A percentile compares a stretch with the other conserved stretches of the same genome.
Evolutionary conservation across 2,113 vertebrate species (phyloP).

Genomic region (Sakesphorus luctuosus): DNA sequence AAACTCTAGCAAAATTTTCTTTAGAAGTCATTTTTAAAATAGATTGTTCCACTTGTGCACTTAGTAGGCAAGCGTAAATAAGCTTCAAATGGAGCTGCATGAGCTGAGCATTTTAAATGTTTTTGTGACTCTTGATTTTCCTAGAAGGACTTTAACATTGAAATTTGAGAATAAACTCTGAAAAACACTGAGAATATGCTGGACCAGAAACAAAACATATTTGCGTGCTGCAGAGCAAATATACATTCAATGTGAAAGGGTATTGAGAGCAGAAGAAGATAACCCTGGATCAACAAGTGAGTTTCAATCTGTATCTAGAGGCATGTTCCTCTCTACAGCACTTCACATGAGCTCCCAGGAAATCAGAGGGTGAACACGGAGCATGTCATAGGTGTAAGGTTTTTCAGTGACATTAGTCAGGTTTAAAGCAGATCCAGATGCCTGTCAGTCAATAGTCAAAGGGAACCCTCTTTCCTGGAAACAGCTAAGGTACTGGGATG

Average conservation of each 20-base stretch:
- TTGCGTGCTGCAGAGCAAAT: not conserved
- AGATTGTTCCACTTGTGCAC: not conserved
- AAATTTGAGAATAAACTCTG: not conserved
- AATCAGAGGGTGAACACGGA: not conserved
- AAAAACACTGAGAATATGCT: not conserved
- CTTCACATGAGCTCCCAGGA: not conserved
- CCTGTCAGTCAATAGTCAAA: conserved; percentile 22
- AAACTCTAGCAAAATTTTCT: not conserved
- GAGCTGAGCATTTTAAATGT: not conserved
- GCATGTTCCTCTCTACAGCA: not conserved
- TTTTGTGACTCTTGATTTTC: not conserved
- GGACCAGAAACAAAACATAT: not conserved
- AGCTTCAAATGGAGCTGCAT: not conserved
- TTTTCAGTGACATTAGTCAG: not conserved
- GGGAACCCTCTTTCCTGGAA: conserved; percentile 44
- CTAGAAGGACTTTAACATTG: not conserved
- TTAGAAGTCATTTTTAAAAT: not conserved
- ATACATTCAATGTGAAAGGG: not conserved
- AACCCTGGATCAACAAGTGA: not conserved
- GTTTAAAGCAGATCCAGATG: conserved; percentile 10
- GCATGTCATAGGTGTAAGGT: not conserved
- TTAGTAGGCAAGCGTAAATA: not conserved
- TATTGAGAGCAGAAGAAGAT: not conserved
- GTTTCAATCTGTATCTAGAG: not conserved
- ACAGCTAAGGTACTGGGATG: conserved; percentile 5